Conservation (phyloP, 2,113 vertebrate genomes). For the Sciurus niger region DNA sequence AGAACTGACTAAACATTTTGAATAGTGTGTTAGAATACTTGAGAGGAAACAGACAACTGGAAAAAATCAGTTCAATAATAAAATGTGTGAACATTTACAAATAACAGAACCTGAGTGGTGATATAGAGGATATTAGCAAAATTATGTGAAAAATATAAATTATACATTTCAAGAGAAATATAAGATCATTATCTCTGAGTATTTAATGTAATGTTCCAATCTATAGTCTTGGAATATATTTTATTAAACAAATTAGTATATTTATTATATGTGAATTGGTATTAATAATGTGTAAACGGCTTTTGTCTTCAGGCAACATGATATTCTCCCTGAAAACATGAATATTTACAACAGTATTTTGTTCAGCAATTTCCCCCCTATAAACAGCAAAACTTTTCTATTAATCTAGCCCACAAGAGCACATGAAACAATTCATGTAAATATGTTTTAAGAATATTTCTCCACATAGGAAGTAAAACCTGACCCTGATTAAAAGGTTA, state of each 20-base stretch:
- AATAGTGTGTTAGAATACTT: not conserved
- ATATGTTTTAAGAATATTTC: not conserved
- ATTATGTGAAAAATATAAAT: conserved; percentile 24
- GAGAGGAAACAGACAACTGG: conserved; percentile 7
- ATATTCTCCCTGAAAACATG: not conserved
- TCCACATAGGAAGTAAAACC: not conserved
- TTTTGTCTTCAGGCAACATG: conserved; percentile 32
- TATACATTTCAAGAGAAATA: conserved; percentile 42
- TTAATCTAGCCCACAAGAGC: not conserved
- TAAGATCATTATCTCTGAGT: not conserved
- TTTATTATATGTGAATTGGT: conserved; percentile 20
- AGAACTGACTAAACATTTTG: not conserved
- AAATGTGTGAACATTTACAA: conserved; percentile 8
- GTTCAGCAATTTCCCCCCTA: not conserved
- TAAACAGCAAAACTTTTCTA: not conserved
- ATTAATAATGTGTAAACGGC: not conserved
- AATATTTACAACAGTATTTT: not conserved
- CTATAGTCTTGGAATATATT: not conserved
- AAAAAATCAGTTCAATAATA: conserved; percentile 28
- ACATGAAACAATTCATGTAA: not conserved
- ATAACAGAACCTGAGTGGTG: not conserved
- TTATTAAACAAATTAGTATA: conserved; percentile 20
- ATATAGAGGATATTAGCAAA: not conserved
- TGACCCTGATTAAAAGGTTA: not conserved
- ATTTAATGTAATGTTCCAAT: not conserved